Evolutionary conservation across 2,797 vertebrate species (phyloP), one percentile per base, ranked within the genome.

Genomic region (Avahi laniger): DNA sequence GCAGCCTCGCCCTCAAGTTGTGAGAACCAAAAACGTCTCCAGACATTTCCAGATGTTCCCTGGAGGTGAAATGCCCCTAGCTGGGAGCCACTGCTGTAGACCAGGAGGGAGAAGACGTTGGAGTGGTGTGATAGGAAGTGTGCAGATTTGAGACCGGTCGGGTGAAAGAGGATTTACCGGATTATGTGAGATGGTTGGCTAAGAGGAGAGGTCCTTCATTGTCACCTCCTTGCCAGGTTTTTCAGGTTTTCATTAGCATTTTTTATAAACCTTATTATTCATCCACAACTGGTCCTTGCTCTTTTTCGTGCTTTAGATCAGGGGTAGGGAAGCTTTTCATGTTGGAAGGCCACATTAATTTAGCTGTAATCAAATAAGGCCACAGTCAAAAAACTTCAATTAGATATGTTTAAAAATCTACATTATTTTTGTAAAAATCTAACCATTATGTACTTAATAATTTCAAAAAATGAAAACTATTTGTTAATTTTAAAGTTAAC

Each of bases 191-290:
- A 7, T 3, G 1, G 4, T 14, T 30, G 43, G 6, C 7, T 5
- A 1, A 30, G 72, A 52, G 30, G 50, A 65, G 78, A 67, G 41
- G 1, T 20, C 48, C 48, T 35, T 80, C 6, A 7, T 38, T 52
- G 17, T 35, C 18, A 30, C 22, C 24, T 46, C 30, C 26, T 4
- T 4, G 13, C 81, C n/a, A 30, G 65, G 28, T 10, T 86, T 75
- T 92, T 43, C 5, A 15, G 28, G 57, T 20, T 4, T 13, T 86
- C 33, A 43, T 46, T 52, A 63, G 46, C 28, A 17, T 35, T 83
- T 93, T 57, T 93, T 83, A 35, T 63, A 83, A 90, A 54, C 43
- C n/a, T 72, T n/a, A 86, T 70, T 59, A 75, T 76, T 79, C 7
- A 70, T 50, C 13, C 14, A 26, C 20, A 86, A 1, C 48, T 28